Conservation (phyloP, 30 jellyfish, hydroid and myxozoan species). For the Hydractinia echinata region DNA sequence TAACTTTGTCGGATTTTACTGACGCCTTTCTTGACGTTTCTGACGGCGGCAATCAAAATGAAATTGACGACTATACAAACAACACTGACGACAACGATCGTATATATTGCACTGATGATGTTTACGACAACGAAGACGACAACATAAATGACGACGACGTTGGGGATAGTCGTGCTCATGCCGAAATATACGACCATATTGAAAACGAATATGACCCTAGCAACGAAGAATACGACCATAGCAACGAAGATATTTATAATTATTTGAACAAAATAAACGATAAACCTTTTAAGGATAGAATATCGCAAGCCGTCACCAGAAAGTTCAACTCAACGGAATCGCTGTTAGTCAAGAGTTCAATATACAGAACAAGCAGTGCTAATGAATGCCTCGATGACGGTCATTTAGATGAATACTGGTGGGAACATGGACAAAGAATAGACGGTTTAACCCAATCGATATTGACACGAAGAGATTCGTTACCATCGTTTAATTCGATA, state of each 20-base stretch:
- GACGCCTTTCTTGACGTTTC: slow-evolving; percentile 37
- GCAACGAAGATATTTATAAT: background rate
- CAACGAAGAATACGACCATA: background rate
- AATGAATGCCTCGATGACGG: background rate
- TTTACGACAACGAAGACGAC: background rate
- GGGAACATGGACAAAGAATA: slow-evolving; percentile 16
- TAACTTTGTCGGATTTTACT: slow-evolving; percentile 28
- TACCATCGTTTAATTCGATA: background rate
- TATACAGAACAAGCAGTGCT: slow-evolving; percentile 6
- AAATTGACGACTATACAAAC: background rate
- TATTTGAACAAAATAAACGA: background rate
- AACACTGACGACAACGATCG: background rate
- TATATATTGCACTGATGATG: background rate
- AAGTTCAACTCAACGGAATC: slow-evolving; percentile 1
- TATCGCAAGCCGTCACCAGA: background rate
- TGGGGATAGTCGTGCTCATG: background rate
- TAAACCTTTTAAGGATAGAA: background rate
- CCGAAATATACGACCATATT: background rate
- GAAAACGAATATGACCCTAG: background rate
- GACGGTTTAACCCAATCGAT: background rate
- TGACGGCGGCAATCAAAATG: slow-evolving; percentile 4
- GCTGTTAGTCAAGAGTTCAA: background rate
- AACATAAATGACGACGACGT: background rate
- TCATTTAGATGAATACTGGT: slow-evolving; percentile 8
- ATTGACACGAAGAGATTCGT: slow-evolving; percentile 2